Evolutionary conservation across 2,797 vertebrate species (phyloP).

Genomic region (Otus scops): DNA sequence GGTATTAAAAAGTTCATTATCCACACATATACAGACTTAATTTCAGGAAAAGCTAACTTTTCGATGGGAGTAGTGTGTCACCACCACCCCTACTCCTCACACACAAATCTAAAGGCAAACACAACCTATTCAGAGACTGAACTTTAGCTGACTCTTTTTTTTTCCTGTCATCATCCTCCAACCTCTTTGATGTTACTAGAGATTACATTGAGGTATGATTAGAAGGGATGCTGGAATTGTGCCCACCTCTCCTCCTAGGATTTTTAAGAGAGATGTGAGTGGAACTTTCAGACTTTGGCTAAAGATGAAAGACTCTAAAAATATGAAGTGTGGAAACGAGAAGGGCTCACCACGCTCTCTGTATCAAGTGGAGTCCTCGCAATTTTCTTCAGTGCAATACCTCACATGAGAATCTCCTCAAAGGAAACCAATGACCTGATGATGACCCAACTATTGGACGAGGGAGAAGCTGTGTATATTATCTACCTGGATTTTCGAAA

Average conservation of each 20-base stretch:
- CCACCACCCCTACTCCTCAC: background rate
- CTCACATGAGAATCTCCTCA: background rate
- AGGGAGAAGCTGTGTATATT: no score
- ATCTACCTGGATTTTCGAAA: no score
- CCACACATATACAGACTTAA: background rate
- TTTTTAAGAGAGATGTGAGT: slow-evolving; percentile 32
- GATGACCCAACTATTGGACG: no score
- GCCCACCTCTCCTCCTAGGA: slow-evolving; percentile 23
- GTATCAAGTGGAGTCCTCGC: background rate
- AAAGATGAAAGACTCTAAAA: slow-evolving; percentile 37
- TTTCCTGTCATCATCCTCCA: background rate
- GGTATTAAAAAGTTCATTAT: background rate
- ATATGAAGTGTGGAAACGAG: background rate
- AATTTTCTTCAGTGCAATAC: background rate
- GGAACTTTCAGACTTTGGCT: slow-evolving; percentile 43
- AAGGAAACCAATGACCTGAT: background rate
- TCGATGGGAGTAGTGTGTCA: background rate
- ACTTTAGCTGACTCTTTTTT: slow-evolving; percentile 36
- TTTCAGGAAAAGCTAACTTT: background rate
- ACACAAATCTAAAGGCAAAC: background rate
- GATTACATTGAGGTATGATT: slow-evolving; percentile 34
- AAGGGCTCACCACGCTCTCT: background rate
- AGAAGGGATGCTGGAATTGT: slow-evolving; percentile 30
- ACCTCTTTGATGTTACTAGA: slow-evolving; percentile 41
- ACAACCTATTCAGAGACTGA: slow-evolving; percentile 3